A percentile compares a stretch with the other conserved stretches of the same genome.
These are phyloP conservation scores for Zosterops lateralis DNA, from an alignment of 2,113 vertebrate species.

Conservation along the genomic window DNA sequence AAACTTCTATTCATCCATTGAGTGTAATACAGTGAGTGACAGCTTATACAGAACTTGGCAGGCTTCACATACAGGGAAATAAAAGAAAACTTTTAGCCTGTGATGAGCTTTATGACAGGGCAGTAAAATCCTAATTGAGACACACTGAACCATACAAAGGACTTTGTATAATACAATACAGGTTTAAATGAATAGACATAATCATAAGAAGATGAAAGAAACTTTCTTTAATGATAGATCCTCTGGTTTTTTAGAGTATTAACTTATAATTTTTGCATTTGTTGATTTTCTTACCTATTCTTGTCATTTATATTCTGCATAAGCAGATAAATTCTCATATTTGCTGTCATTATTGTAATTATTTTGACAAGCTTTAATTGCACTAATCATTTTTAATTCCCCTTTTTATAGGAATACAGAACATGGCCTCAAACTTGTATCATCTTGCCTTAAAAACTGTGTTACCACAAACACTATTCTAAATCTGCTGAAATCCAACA, in stretches of 20 bases:
- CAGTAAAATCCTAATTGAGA: slow-evolving; percentile 60
- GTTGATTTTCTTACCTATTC: slow-evolving; percentile 10
- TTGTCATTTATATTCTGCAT: neutral
- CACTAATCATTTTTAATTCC: neutral
- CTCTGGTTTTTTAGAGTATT: neutral
- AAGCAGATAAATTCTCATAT: neutral
- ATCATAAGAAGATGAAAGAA: slow-evolving; percentile 30
- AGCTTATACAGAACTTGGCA: slow-evolving; percentile 41
- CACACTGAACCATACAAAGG: slow-evolving; percentile 23
- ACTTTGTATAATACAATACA: neutral
- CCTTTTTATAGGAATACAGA: neutral
- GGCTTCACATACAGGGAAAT: slow-evolving; percentile 48
- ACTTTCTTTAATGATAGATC: neutral
- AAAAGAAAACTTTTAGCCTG: slow-evolving; percentile 55
- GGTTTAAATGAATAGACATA: slow-evolving; percentile 32
- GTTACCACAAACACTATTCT: neutral
- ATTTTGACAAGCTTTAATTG: slow-evolving; percentile 34
- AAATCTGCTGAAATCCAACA: neutral
- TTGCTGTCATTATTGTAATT: slow-evolving; percentile 5
- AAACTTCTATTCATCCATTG: slow-evolving; percentile 51
- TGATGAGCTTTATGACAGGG: slow-evolving; percentile 49
- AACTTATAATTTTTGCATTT: neutral
- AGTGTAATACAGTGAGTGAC: slow-evolving; percentile 24
- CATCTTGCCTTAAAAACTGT: neutral
- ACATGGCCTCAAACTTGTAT: neutral